A percentile compares a stretch with the other conserved stretches of the same genome.
phyloP scores from a whole-genome alignment of 2,113 vertebrate species.

The Circaetus cinerascens region DNA sequence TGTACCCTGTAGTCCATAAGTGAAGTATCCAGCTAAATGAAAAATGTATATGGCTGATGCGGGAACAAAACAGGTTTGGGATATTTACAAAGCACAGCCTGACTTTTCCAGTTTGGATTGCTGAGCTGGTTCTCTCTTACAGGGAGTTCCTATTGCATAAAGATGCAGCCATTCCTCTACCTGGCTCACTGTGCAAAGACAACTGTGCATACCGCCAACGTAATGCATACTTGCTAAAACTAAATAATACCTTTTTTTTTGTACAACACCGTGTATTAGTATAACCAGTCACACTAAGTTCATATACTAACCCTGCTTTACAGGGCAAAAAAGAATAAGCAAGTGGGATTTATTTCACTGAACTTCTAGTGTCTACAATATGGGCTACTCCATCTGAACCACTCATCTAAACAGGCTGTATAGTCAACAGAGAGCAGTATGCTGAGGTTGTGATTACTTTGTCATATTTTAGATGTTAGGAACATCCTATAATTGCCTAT shows the following conservation, averaged over 20 bases:
- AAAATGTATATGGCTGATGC: not conserved
- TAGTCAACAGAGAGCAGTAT: not conserved
- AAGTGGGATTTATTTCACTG: not conserved
- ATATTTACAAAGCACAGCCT: not conserved
- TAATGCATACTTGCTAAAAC: not conserved
- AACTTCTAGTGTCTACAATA: not conserved
- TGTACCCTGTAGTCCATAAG: accelerated
- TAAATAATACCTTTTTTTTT: not conserved
- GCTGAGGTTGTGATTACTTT: not conserved
- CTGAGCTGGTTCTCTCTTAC: not conserved
- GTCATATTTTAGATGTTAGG: not conserved
- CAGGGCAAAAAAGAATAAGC: not conserved
- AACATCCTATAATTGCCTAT: not conserved
- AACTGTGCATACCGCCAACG: not conserved
- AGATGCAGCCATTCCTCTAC: not conserved
- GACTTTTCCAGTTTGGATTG: not conserved
- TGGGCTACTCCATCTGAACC: not conserved
- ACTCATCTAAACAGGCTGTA: not conserved
- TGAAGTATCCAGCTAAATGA: not conserved
- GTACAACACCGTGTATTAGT: not conserved
- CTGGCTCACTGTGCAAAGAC: not conserved
- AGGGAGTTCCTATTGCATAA: not conserved
- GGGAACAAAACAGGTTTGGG: not conserved
- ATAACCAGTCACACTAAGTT: not conserved
- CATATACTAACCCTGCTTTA: not conserved